A percentile compares a stretch with the other conserved stretches of the same genome.
These are phyloP conservation scores for Caradrina clavipalpis DNA, from an alignment of 2,888 invertebrate genomes.

Conservation along the genomic window DNA sequence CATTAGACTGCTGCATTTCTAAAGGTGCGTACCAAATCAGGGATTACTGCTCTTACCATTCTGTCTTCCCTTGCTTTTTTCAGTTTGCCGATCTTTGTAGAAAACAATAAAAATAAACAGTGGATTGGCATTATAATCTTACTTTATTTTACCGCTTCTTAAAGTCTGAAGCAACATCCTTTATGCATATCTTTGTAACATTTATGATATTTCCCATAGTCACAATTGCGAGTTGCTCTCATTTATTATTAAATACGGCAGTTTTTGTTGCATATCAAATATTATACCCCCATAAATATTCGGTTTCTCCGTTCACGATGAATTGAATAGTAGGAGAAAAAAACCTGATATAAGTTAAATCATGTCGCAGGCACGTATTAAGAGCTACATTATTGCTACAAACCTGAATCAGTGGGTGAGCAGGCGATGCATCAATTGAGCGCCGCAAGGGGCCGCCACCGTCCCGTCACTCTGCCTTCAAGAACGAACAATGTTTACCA, in stretches of 20 bases:
- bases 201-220: conserved; percentile 48
- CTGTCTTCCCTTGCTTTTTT: no score
- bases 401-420: conserved; percentile 75
- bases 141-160: conserved; percentile 16
- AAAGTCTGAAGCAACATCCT: conserved; percentile 20
- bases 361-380: conserved; percentile 64
- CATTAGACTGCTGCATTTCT: neutral
- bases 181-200: conserved; percentile 22
- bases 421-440: conserved; percentile 88
- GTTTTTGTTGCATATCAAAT: conserved; percentile 60
- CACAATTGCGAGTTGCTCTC: conserved; percentile 57
- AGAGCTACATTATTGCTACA: conserved; percentile 70
- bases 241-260: conserved; percentile 56
- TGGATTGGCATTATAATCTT: neutral
- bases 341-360: conserved; percentile 62
- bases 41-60: no score
- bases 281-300: conserved; percentile 60
- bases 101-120: neutral
- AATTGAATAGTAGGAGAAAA: conserved; percentile 65
- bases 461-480: conserved; percentile 73
- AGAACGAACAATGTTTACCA: conserved; percentile 68
- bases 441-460: conserved; percentile 86
- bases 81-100: no score
- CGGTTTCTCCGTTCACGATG: conserved; percentile 55
- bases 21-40: neutral